These are phyloP conservation scores for Saccostrea cuccullata DNA, from an alignment of 1,140 invertebrate species.

Conservation along the genomic window DNA sequence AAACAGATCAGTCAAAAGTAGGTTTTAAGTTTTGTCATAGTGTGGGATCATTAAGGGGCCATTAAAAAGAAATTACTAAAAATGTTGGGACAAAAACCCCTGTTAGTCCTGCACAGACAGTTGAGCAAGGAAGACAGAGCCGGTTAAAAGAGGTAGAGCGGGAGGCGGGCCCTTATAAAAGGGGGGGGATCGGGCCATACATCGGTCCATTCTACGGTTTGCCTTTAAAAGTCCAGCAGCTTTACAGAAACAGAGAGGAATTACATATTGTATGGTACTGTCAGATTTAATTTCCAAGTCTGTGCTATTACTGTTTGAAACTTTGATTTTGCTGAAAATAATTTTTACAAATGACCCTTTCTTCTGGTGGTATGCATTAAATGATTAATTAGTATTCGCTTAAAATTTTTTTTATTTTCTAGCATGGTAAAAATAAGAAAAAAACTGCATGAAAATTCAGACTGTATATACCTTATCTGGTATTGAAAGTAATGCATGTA, in stretches of 20 bases:
- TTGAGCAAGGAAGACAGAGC: slow-evolving; percentile 58
- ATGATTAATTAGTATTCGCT: too few species aligned
- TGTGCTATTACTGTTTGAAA: too few species aligned
- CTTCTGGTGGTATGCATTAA: too few species aligned
- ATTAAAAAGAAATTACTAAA: slow-evolving; percentile 66
- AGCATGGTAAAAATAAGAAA: too few species aligned
- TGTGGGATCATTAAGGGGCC: slow-evolving; percentile 64
- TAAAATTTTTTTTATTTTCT: too few species aligned
- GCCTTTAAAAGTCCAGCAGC: slow-evolving; percentile 82
- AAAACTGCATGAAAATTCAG: too few species aligned
- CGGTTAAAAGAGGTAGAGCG: slow-evolving; percentile 56
- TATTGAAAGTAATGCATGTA: too few species aligned
- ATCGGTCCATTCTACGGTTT: slow-evolving; percentile 85
- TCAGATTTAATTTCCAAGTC: neutral
- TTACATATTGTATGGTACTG: slow-evolving; percentile 78
- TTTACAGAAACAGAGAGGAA: slow-evolving; percentile 85
- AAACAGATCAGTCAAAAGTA: neutral
- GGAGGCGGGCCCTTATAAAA: slow-evolving; percentile 60
- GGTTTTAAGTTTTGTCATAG: neutral
- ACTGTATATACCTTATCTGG: too few species aligned
- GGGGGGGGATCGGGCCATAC: slow-evolving; percentile 54
- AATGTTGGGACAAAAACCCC: slow-evolving; percentile 62
- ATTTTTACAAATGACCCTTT: too few species aligned
- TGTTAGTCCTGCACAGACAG: slow-evolving; percentile 49
- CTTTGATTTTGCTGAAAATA: too few species aligned